Evolutionary conservation across 2,797 vertebrate genomes (phyloP).

Genomic region (Eutrigla gurnardus): DNA sequence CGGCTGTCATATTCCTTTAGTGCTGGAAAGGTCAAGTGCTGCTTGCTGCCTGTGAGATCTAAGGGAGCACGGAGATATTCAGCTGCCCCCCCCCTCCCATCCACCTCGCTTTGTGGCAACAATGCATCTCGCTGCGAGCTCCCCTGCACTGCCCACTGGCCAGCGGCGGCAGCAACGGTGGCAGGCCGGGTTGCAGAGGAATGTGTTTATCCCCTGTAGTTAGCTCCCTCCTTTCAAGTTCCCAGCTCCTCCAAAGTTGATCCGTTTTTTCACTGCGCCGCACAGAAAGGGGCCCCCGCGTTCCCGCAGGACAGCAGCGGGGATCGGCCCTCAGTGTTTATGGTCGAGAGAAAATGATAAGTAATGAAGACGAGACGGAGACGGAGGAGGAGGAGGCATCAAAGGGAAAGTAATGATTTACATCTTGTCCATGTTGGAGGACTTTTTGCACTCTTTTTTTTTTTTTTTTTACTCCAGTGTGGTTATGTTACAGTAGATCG

Average conservation of each 20-base stretch:
- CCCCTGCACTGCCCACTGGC: slow-evolving; percentile 67
- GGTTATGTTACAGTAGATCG: slow-evolving; percentile 47
- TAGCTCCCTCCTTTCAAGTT: slow-evolving; percentile 75
- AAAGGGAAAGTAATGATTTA: slow-evolving; percentile 68
- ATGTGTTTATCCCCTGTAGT: slow-evolving; percentile 80
- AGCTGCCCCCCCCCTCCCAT: slow-evolving; percentile 49
- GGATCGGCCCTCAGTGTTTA: slow-evolving; percentile 72
- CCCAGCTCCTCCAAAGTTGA: slow-evolving; percentile 64
- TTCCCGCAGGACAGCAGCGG: slow-evolving; percentile 61
- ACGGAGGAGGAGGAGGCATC: slow-evolving; percentile 63
- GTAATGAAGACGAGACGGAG: slow-evolving; percentile 66
- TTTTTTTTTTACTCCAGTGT: slow-evolving; percentile 35
- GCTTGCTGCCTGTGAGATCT: slow-evolving; percentile 86
- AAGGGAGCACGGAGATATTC: slow-evolving; percentile 76
- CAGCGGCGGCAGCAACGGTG: slow-evolving; percentile 64
- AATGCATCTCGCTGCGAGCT: slow-evolving; percentile 68
- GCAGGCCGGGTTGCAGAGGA: slow-evolving; percentile 70
- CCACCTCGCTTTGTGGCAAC: slow-evolving; percentile 71
- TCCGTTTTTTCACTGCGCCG: slow-evolving; percentile 64
- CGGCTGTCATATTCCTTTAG: slow-evolving; percentile 90
- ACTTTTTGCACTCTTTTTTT: slow-evolving; percentile 45
- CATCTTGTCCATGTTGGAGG: slow-evolving; percentile 62
- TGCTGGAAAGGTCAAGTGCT: slow-evolving; percentile 87
- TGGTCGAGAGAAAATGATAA: slow-evolving; percentile 70
- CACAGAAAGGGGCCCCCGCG: slow-evolving; percentile 58